Conservation (phyloP, 2,888 invertebrate genomes). For the Thymelicus sylvestris region DNA sequence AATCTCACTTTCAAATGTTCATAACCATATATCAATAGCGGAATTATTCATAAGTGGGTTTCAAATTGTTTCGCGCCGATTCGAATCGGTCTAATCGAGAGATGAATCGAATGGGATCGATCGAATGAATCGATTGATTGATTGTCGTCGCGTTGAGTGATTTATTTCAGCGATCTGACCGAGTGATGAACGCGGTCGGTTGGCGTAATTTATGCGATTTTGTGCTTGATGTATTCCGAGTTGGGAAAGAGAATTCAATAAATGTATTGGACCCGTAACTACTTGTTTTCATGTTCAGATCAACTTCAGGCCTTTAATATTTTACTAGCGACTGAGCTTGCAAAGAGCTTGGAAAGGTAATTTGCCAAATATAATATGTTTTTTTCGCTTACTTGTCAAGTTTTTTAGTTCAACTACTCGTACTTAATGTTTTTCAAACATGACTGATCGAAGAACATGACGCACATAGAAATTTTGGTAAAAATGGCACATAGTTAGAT, state of each 20-base stretch:
- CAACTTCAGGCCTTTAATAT: not conserved
- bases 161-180: conserved; percentile 56
- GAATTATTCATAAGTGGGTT: conserved; percentile 47
- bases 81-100: conserved; percentile 63
- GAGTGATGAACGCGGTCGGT: conserved; percentile 31
- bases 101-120: conserved; percentile 76
- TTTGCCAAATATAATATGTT: too few relatives aligned
- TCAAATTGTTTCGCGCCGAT: conserved; percentile 67
- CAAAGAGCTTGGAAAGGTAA: too few relatives aligned
- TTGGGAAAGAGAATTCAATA: conserved; percentile 15
- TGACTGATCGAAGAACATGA: too few relatives aligned
- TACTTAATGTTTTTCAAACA: too few relatives aligned
- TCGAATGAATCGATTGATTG: conserved; percentile 71
- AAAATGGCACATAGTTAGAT: too few relatives aligned
- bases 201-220: conserved; percentile 33
- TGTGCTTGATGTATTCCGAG: conserved; percentile 20
- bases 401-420: too few relatives aligned
- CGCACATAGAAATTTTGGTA: too few relatives aligned
- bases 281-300: not conserved
- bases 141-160: conserved; percentile 65
- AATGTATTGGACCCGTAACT: not conserved
- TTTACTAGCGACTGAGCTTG: too few relatives aligned
- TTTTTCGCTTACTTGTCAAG: too few relatives aligned
- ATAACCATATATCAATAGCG: conserved; percentile 46
- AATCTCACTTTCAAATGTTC: conserved; percentile 44